These are phyloP conservation scores for Bubo scandiacus DNA, from an alignment of 2,113 vertebrate species.

Conservation along the genomic window DNA sequence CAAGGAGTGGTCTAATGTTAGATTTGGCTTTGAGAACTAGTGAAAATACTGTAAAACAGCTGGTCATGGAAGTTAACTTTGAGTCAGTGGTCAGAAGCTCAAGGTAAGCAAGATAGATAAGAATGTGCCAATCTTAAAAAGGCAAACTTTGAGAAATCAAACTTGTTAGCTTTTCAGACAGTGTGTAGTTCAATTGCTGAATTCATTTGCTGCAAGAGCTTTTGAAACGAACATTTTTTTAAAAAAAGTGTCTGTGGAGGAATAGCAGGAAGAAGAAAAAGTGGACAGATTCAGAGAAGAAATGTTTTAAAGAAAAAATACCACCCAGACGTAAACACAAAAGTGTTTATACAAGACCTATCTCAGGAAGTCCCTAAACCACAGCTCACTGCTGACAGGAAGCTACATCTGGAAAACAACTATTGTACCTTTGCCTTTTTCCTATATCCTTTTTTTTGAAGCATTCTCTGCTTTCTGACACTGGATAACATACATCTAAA, in stretches of 20 bases:
- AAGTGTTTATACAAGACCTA: not conserved
- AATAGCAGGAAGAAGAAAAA: not conserved
- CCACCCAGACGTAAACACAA: not conserved
- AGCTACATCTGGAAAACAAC: conserved; percentile 34
- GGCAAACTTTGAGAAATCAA: not conserved
- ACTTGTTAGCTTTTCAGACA: not conserved
- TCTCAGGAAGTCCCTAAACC: conserved; percentile 28
- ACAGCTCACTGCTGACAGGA: conserved; percentile 11
- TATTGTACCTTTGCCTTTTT: conserved; percentile 25
- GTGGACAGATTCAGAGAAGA: not conserved
- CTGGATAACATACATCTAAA: not conserved
- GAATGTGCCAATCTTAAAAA: not conserved
- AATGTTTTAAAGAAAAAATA: not conserved
- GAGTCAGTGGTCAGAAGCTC: not conserved
- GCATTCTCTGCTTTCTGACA: not conserved
- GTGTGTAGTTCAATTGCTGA: not conserved
- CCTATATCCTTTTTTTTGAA: not conserved
- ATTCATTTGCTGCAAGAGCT: not conserved
- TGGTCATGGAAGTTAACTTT: not conserved
- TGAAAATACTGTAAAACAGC: not conserved
- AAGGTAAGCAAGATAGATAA: not conserved
- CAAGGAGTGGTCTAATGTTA: not conserved
- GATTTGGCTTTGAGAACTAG: not conserved
- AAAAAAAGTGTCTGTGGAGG: not conserved
- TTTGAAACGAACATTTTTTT: not conserved